A percentile compares a stretch with the other conserved stretches of the same genome.
Evolutionary conservation across 2,113 vertebrate species (phyloP).

Genomic region (Neodontobutis hainanensis): DNA sequence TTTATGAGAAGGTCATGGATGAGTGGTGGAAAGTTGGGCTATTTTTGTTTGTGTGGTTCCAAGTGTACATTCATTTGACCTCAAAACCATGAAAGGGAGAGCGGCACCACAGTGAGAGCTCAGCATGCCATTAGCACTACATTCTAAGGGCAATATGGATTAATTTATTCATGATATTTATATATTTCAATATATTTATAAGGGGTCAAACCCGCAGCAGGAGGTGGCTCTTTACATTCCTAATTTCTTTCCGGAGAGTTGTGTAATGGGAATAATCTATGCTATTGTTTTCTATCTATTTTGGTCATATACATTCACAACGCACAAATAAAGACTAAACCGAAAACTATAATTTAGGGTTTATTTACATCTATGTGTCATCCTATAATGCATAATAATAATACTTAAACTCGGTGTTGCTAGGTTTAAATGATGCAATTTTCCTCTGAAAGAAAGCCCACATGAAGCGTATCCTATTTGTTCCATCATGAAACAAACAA

Average conservation of each 20-base stretch:
- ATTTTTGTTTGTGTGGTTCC: constrained; percentile 26
- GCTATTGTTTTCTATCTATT: not conserved
- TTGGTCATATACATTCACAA: not conserved
- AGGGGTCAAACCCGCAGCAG: constrained; percentile 76
- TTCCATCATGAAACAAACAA: constrained; percentile 71
- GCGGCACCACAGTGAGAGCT: constrained; percentile 38
- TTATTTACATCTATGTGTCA: not conserved
- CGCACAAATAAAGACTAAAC: too few relatives aligned
- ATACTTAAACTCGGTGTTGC: not conserved
- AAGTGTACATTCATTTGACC: constrained; percentile 34
- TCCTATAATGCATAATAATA: constrained; percentile 18
- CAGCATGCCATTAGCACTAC: constrained; percentile 56
- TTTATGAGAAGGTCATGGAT: constrained; percentile 56
- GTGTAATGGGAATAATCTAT: constrained; percentile 35
- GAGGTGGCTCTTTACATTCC: constrained; percentile 64
- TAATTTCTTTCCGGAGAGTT: constrained; percentile 74
- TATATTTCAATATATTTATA: constrained; percentile 87
- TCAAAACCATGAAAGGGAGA: constrained; percentile 32
- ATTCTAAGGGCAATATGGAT: constrained; percentile 66
- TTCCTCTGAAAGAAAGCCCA: constrained; percentile 31
- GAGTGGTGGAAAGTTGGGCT: constrained; percentile 28
- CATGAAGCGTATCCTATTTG: constrained; percentile 59
- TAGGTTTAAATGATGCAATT: constrained; percentile 38
- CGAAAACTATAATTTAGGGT: not conserved
- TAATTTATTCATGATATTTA: constrained; percentile 84